Conservation (phyloP, 1,140 invertebrate genomes). For the Glomeris maerens region DNA sequence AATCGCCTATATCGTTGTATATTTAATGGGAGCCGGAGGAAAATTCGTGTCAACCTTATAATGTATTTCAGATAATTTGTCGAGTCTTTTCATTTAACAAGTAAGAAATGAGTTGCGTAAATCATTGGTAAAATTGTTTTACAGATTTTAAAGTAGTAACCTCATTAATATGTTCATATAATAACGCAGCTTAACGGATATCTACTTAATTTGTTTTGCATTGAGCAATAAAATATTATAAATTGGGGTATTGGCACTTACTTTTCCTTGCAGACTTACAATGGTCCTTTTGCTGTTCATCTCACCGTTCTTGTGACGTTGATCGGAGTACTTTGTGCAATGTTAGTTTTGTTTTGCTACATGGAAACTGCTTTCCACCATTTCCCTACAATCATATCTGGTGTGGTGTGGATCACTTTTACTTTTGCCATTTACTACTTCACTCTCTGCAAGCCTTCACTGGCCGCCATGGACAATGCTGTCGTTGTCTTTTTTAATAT, state of each 20-base stretch:
- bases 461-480: conserved; percentile 20
- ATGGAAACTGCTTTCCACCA: conserved; percentile 17
- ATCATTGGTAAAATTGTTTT: too few species aligned
- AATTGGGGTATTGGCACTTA: too few species aligned
- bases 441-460: conserved; percentile 11
- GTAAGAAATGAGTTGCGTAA: conserved; percentile 13
- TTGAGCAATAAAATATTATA: too few species aligned
- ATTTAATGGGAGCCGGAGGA: conserved; percentile 19
- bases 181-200: too few species aligned
- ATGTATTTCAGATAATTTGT: neutral
- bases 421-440: conserved; percentile 18
- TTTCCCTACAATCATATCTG: conserved; percentile 17
- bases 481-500: conserved; percentile 24
- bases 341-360: conserved; percentile 17
- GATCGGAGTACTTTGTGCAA: conserved; percentile 16
- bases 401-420: conserved; percentile 20
- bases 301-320: conserved; percentile 20
- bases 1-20: conserved; percentile 59
- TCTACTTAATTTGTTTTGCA: too few species aligned
- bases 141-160: too few species aligned
- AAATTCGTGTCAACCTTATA: neutral
- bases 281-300: conserved; percentile 16
- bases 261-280: conserved; percentile 18
- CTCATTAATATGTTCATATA: too few species aligned
- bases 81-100: conserved; percentile 10